phyloP scores from a whole-genome alignment of 2,888 invertebrate genomes.

The Drosophila neonasuta region DNA sequence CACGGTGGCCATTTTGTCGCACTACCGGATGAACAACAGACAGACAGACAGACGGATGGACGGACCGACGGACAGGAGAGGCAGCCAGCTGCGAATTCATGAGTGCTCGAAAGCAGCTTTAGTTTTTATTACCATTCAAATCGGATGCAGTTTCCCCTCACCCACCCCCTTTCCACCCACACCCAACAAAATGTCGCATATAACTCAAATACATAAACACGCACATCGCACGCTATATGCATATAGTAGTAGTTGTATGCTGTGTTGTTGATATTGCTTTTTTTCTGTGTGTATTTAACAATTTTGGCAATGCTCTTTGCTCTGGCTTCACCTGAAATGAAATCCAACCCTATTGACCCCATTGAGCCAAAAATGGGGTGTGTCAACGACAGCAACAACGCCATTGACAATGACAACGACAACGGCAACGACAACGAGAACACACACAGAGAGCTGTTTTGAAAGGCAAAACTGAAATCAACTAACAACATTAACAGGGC shows the following conservation, averaged over 20 bases:
- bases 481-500: constrained; percentile 78
- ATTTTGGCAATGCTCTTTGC: constrained; percentile 76
- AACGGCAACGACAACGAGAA: constrained; percentile 25
- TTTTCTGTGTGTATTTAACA: constrained; percentile 58
- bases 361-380: constrained; percentile 40
- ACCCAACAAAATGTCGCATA: constrained; percentile 68
- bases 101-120: constrained; percentile 71
- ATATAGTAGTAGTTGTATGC: constrained; percentile 20
- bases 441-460: constrained; percentile 49
- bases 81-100: constrained; percentile 53
- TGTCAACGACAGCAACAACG: constrained; percentile 37
- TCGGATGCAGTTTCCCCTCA: constrained; percentile 36
- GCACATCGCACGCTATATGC: constrained; percentile 21
- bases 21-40: constrained; percentile 60
- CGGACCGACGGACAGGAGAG: constrained; percentile 8
- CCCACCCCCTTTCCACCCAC: background rate
- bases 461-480: constrained; percentile 78
- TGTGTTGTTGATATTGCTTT: constrained; percentile 42
- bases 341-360: constrained; percentile 60
- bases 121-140: constrained; percentile 76
- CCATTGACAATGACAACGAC: constrained; percentile 32
- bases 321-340: constrained; percentile 74
- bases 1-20: constrained; percentile 76
- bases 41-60: constrained; percentile 13
- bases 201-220: constrained; percentile 72